phyloP scores from a whole-genome alignment of 2,113 vertebrate species.

The Climacteris rufus region DNA sequence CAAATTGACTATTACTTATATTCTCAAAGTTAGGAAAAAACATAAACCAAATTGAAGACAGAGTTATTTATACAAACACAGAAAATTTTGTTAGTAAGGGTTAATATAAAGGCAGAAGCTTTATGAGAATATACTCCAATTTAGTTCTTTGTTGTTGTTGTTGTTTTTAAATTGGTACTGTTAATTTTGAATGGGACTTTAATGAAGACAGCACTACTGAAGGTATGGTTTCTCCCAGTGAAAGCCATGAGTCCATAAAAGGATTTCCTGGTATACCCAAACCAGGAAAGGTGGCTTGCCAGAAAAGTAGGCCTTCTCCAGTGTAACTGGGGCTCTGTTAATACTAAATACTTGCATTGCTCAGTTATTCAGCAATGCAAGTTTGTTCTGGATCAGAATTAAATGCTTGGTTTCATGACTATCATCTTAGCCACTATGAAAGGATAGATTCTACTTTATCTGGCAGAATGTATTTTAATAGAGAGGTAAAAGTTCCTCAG shows the following conservation, averaged over 20 bases:
- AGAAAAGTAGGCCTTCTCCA: background rate
- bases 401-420: background rate
- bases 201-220: background rate
- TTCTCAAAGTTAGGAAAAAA: background rate
- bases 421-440: background rate
- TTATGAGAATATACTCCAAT: background rate
- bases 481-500: background rate
- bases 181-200: background rate
- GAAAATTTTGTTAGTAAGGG: background rate
- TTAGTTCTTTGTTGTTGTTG: background rate
- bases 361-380: background rate
- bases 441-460: background rate
- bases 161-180: background rate
- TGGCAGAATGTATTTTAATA: background rate
- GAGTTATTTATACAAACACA: background rate
- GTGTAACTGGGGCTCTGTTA: background rate
- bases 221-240: background rate
- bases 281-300: background rate
- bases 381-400: background rate
- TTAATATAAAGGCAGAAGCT: background rate
- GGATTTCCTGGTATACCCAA: background rate
- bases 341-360: background rate
- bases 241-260: background rate
- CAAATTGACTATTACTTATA: background rate
- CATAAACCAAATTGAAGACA: background rate